These are phyloP conservation scores for Diadophis punctatus DNA, from an alignment of 2,113 vertebrate species.

Conservation along the genomic window DNA sequence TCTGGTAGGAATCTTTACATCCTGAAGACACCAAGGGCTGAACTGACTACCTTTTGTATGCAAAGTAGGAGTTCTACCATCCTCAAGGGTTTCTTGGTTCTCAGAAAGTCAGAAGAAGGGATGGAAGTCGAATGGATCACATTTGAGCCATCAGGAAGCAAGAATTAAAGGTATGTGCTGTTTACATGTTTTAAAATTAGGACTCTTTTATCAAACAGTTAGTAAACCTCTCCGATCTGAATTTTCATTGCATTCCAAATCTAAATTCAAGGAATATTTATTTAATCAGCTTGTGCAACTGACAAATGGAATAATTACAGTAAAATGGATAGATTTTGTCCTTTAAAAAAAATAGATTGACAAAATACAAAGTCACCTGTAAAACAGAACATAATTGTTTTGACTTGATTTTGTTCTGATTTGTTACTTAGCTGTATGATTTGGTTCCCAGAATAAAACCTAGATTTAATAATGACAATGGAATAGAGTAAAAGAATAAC, in stretches of 20 bases:
- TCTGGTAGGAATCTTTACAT: neutral
- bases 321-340: neutral
- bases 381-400: conserved; percentile 19
- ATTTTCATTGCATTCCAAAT: neutral
- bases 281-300: neutral
- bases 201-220: neutral
- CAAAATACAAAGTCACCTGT: neutral
- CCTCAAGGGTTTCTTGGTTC: neutral
- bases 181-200: neutral
- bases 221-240: neutral
- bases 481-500: too few species aligned
- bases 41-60: neutral
- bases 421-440: conserved; percentile 37
- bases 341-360: neutral
- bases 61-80: neutral
- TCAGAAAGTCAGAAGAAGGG: neutral
- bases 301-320: neutral
- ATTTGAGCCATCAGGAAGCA: neutral
- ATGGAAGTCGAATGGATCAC: neutral
- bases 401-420: conserved; percentile 25
- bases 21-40: neutral
- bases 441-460: conserved; percentile 27
- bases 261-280: neutral
- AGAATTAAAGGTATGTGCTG: neutral
- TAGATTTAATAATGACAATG: conserved; percentile 46